Evolutionary conservation across 1,140 invertebrate species (phyloP).

Genomic region (Papilio glaucus): DNA sequence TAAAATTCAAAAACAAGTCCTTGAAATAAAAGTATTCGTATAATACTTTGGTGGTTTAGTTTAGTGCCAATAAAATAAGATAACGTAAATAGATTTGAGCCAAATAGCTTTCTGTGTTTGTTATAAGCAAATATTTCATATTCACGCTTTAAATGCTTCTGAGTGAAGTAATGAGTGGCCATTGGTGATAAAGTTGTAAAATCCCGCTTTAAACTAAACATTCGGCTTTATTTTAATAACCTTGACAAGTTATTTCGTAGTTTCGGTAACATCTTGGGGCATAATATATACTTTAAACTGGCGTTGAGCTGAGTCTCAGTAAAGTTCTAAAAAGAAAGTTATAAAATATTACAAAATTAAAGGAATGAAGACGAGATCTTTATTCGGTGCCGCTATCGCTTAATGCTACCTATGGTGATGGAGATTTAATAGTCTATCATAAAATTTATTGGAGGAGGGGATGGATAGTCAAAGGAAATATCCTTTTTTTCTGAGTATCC

Average conservation of each 20-base stretch:
- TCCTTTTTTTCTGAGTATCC: no score
- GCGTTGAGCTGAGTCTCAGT: neutral
- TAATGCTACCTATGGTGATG: no score
- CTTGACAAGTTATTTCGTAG: conserved; percentile 18
- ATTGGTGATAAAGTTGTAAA: conserved; percentile 33
- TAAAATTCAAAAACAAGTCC: no score
- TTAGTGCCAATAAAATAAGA: no score
- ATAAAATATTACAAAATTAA: neutral
- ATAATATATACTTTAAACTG: neutral
- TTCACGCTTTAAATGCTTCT: conserved; percentile 23
- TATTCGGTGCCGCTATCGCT: no score
- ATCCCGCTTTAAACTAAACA: conserved; percentile 27
- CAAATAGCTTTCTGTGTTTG: conserved; percentile 22
- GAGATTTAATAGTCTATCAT: no score
- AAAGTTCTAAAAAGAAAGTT: neutral
- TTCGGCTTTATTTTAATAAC: conserved; percentile 27
- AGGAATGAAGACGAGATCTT: no score
- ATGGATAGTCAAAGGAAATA: no score
- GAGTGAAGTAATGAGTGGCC: conserved; percentile 10
- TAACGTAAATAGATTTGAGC: no score
- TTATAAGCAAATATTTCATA: conserved; percentile 33
- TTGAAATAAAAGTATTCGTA: no score
- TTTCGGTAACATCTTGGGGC: neutral
- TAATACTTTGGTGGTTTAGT: no score
- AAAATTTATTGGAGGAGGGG: no score